Base-by-base conservation (phyloP, 1,140 invertebrate species). In the Yoshiicerus persimilis region DNA sequence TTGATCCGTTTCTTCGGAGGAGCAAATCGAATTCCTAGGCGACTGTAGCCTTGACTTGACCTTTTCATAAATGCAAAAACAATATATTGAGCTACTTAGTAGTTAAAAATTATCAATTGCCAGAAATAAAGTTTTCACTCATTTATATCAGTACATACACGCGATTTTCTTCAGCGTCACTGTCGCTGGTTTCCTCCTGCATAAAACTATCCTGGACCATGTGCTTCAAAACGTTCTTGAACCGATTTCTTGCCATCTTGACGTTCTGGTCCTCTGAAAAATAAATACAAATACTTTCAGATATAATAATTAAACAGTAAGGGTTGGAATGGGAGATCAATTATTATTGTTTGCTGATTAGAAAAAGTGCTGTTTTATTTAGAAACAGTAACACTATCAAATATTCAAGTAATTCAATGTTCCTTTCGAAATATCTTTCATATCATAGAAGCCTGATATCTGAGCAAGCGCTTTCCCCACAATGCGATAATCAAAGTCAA, bases 181-280 rank as follows among this genome's bases (percentile, higher is more conserved):
- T 89, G 56, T 91, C 90, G 62, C 88, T 89, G 0, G 88, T 89
- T 30, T 90, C 89, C 10, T 91, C 90, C 13, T 90, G 89, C 88
- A 90, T 88, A 23, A 75, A 90, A 34, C 56, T 87, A 5, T 91
- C 89, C 64, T 89, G 87, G 4, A 86, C 85, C 89, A 91, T 89
- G 25, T 90, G 87, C 66, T 88, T 88, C 1, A 91, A 34, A 1
- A 91, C 89, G 86, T 89, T 91, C 16, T 90, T 89, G 87, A 91
- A 91, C 38, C 87, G 75, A 70, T 90, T 90, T 16, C 90, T 32
- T 0, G 90, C 90, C 32, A 87, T 41, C 41, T 91, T 91, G 1
- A 91, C 90, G 27, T 56, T 30, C 2, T 62, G 5, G 34, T 91
- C 88, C 30, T 90, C 91, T 86, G n/a, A 30, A 30, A 75, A 56